Percentiles rank a stretch among this genome's conserved stretches.
Evolutionary conservation across 2,113 vertebrate species (phyloP).

Genomic region (Todiramphus saurophagus): DNA sequence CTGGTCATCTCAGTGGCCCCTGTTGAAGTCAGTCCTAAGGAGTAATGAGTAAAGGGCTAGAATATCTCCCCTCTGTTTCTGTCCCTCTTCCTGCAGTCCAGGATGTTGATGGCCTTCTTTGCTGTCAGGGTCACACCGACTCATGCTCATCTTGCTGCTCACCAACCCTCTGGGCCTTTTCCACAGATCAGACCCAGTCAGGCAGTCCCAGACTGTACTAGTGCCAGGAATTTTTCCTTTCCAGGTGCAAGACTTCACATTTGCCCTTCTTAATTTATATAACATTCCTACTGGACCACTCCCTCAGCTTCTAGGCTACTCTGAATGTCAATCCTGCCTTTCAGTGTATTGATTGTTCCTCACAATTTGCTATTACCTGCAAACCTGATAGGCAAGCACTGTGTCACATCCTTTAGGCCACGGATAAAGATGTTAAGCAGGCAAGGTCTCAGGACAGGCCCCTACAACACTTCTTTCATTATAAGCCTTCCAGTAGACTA

Average conservation of each 20-base stretch:
- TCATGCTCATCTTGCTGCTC: not conserved
- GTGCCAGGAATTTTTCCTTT: not conserved
- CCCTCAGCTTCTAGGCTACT: not conserved
- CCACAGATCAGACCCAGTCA: not conserved
- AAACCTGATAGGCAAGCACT: not conserved
- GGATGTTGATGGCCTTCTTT: not conserved
- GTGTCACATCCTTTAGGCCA: not conserved
- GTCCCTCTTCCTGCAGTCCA: not conserved
- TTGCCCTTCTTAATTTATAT: not conserved
- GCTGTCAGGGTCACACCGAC: not conserved
- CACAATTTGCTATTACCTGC: not conserved
- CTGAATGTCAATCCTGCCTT: not conserved
- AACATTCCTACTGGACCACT: not conserved
- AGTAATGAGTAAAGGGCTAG: not conserved
- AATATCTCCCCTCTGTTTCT: not conserved
- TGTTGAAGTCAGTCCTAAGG: not conserved
- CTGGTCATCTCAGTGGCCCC: not conserved
- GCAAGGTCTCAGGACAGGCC: not conserved
- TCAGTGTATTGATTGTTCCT: accelerated
- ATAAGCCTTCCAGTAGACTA: not conserved
- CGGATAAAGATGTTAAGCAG: not conserved
- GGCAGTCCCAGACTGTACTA: not conserved
- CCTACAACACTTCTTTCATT: not conserved
- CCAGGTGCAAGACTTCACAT: not conserved
- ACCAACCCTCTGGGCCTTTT: not conserved